Evolutionary conservation across 1,140 invertebrate species (phyloP).

Genomic region (Drosophila navojoa): DNA sequence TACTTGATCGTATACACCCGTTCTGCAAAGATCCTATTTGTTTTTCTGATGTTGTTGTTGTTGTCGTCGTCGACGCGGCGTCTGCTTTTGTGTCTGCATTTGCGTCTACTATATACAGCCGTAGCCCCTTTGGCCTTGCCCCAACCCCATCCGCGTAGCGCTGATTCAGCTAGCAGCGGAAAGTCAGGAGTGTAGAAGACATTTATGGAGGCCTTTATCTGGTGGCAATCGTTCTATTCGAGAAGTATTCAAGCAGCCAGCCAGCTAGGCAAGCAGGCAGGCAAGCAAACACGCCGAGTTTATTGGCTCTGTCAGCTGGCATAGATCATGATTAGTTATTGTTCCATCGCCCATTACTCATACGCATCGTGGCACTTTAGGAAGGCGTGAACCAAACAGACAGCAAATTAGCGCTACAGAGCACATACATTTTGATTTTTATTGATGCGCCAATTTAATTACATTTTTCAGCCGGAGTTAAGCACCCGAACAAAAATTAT

Average conservation of each 20-base stretch:
- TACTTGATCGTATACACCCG: background rate
- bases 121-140: background rate
- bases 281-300: constrained; percentile 8
- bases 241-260: no score
- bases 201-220: constrained; percentile 35
- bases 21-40: background rate
- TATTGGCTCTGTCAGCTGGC: constrained; percentile 46
- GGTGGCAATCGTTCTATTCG: constrained; percentile 15
- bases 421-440: background rate
- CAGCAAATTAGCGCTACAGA: constrained; percentile 20
- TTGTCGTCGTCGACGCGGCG: constrained; percentile 43
- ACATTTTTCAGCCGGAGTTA: constrained; percentile 16
- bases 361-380: constrained; percentile 64
- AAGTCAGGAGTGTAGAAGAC: constrained; percentile 8
- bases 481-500: constrained; percentile 2
- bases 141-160: background rate
- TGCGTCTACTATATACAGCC: constrained; percentile 24
- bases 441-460: constrained; percentile 33
- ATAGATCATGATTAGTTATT: constrained; percentile 45
- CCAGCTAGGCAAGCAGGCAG: no score
- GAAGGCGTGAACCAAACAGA: constrained; percentile 29
- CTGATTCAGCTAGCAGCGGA: constrained; percentile 41
- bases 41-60: constrained; percentile 34
- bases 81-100: constrained; percentile 46
- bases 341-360: constrained; percentile 63